phyloP scores from a whole-genome alignment of 2,113 vertebrate species.

The Saccopteryx bilineata region DNA sequence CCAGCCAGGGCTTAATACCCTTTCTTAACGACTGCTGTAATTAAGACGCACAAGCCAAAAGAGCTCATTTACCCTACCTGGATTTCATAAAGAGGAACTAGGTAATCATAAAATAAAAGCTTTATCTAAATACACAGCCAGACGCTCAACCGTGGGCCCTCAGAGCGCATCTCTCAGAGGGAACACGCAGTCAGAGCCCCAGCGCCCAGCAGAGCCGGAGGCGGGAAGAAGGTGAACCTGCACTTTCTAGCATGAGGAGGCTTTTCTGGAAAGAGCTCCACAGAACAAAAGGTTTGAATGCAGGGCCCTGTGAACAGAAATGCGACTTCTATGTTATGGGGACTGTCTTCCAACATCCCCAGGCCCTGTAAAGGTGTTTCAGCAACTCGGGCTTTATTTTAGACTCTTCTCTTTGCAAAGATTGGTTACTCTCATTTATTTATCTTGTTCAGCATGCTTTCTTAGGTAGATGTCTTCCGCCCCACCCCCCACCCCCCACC shows the following conservation, averaged over 20 bases:
- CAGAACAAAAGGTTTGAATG: conserved; percentile 55
- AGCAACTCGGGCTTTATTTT: background rate
- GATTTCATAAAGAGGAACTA: conserved; percentile 41
- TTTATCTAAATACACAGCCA: conserved; percentile 50
- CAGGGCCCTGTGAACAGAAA: conserved; percentile 50
- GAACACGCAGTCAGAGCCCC: background rate
- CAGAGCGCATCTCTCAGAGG: conserved; percentile 24
- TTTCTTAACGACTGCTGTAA: conserved; percentile 59
- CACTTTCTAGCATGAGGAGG: conserved; percentile 50
- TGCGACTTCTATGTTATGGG: conserved; percentile 1
- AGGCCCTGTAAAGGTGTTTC: background rate
- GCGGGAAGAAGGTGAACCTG: conserved; percentile 13
- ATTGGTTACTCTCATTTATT: background rate
- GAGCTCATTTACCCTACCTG: conserved; percentile 7
- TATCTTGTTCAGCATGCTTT: background rate
- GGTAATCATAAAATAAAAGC: conserved; percentile 38
- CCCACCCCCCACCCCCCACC: rapidly evolving
- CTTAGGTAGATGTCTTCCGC: background rate
- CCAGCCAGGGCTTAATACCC: background rate
- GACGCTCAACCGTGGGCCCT: background rate
- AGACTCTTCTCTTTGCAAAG: conserved; percentile 20
- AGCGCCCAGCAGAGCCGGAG: background rate
- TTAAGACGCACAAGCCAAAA: conserved; percentile 54
- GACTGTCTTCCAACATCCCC: background rate
- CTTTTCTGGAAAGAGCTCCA: conserved; percentile 28